phyloP scores from a whole-genome alignment of 2,113 vertebrate species.

The Ia io region DNA sequence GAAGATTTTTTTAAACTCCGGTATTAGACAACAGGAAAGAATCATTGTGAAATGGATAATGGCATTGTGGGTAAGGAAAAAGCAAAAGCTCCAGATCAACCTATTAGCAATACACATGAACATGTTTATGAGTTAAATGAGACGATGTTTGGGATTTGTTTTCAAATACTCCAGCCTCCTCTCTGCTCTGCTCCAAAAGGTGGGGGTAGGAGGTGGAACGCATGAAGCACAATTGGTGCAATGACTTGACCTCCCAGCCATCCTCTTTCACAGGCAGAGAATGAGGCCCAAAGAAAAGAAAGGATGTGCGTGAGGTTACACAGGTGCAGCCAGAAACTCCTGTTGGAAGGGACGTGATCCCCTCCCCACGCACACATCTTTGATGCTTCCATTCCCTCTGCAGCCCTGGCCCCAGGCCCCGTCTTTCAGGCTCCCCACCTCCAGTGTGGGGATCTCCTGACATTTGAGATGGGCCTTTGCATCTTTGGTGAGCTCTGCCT shows the following conservation, averaged over 20 bases:
- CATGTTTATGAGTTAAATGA: not conserved
- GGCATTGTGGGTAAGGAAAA: not conserved
- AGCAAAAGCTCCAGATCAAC: not conserved
- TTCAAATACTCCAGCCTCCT: not conserved
- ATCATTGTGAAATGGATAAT: not conserved
- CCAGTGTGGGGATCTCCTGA: not conserved
- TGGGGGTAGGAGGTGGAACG: not conserved
- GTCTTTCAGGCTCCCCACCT: rapidly evolving
- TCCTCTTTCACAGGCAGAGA: not conserved
- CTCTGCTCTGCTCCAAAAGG: not conserved
- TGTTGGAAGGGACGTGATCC: rapidly evolving
- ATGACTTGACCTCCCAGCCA: not conserved
- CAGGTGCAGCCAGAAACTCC: not conserved
- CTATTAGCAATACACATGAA: not conserved
- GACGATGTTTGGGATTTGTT: not conserved
- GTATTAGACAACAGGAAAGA: not conserved
- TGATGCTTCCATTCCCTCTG: not conserved
- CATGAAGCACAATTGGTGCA: not conserved
- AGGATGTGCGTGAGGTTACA: not conserved
- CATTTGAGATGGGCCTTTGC: not conserved
- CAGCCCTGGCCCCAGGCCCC: not conserved
- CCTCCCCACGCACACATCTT: too few relatives aligned
- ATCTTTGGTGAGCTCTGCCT: not conserved
- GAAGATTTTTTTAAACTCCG: not conserved
- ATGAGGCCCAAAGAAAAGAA: not conserved